These are phyloP conservation scores for Merluccius polli DNA, from an alignment of 2,797 vertebrate genomes.

Conservation along the genomic window DNA sequence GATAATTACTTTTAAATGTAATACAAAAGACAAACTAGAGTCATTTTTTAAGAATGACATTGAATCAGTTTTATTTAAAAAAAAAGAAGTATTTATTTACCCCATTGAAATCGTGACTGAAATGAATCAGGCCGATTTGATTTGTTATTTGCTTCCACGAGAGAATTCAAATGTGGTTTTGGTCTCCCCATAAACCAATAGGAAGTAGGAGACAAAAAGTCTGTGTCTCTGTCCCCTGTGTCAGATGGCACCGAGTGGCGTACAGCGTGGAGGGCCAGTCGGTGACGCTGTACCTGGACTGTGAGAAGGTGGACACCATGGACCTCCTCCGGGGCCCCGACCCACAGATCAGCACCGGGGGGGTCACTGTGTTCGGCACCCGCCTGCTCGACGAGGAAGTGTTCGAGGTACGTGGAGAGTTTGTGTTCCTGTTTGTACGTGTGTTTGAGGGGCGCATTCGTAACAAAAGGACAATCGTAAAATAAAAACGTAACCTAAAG, in stretches of 20 bases:
- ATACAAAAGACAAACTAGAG: neutral
- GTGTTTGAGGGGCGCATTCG: conserved; percentile 1
- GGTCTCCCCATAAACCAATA: neutral
- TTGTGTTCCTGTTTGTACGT: conserved; percentile 8
- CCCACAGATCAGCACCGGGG: conserved; percentile 84
- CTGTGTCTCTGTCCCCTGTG: conserved; percentile 5
- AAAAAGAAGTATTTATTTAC: neutral
- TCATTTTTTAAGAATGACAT: neutral
- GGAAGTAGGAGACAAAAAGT: no score
- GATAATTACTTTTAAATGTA: neutral
- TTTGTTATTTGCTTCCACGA: neutral
- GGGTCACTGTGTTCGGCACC: conserved; percentile 94
- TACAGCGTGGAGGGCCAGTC: conserved; percentile 88
- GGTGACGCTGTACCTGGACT: conserved; percentile 89
- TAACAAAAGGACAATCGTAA: neutral
- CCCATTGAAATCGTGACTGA: neutral
- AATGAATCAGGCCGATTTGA: neutral
- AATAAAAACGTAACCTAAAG: neutral
- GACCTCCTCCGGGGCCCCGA: conserved; percentile 80
- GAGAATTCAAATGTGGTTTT: neutral
- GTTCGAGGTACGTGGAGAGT: conserved; percentile 83
- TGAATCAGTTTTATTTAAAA: neutral
- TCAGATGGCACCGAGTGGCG: conserved; percentile 94
- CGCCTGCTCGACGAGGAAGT: conserved; percentile 92
- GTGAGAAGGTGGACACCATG: conserved; percentile 82